phyloP scores from a whole-genome alignment of 64 coral and sea anemone species.

The Dendronephthya gigantea region DNA sequence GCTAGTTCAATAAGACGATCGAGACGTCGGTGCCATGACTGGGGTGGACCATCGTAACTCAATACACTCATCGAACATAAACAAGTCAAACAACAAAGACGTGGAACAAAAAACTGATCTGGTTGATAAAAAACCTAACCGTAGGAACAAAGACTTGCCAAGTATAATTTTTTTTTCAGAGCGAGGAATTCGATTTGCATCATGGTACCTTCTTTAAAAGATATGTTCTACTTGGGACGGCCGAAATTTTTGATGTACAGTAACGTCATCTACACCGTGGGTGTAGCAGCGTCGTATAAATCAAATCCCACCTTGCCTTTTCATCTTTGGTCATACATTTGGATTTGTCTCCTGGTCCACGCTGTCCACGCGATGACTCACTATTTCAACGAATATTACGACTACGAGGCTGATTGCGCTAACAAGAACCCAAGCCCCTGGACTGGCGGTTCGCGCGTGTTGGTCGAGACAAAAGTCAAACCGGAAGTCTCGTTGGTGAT shows the following conservation, averaged over 20 bases:
- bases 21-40: too few species aligned
- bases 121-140: too few species aligned
- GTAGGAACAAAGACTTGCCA: too few species aligned
- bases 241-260: background rate
- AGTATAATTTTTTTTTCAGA: background rate
- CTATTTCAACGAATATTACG: constrained; percentile 6
- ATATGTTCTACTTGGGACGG: background rate
- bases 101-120: too few species aligned
- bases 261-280: background rate
- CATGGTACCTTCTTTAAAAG: background rate
- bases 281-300: background rate
- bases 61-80: too few species aligned
- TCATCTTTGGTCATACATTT: background rate
- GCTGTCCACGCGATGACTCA: background rate
- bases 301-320: background rate
- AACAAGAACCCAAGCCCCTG: constrained; percentile 18
- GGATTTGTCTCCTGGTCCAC: background rate
- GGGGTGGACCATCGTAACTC: too few species aligned
- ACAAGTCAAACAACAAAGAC: too few species aligned
- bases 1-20: too few species aligned
- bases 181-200: background rate
- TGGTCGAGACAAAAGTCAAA: background rate
- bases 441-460: background rate
- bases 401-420: background rate
- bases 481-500: background rate